Evolutionary conservation across 2,888 invertebrate species (phyloP), one percentile per base, ranked within the genome.

Genomic region (Strigamia transsilvanica): DNA sequence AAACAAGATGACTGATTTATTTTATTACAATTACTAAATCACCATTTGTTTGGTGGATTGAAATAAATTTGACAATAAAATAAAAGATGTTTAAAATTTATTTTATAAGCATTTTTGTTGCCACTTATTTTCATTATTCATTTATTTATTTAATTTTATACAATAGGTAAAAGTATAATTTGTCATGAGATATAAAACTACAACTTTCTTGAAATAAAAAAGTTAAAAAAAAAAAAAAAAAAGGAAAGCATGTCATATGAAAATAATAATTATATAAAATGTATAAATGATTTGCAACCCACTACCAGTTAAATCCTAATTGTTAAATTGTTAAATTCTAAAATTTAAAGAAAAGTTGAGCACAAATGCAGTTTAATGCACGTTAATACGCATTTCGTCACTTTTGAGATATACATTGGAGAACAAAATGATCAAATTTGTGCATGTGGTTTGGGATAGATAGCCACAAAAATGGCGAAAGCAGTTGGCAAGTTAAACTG

Each of bases 261-360:
- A 56, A 56, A 56, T 56, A 51, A 56, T 56, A n/a, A 46, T n/a
- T 46, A 56, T 56, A 56, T 56, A 56, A 18, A 56, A 56, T 56
- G 56, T 56, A 5, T 56, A 56, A 56, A 56, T 56, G 56, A 56
- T 56, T 56, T 18, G 18, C 9, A 56, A 56, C 56, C 56, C 56
- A 56, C 56, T 56, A 56, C 56, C 56, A 56, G 56, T 56, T 56
- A 56, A 56, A 56, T 56, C 56, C 56, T 56, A 56, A 18, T 46
- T 46, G 46, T 46, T n/a, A 38, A 56, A 18, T n/a, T 56, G 18
- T n/a, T n/a, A 51, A 18, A 13, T 15, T 13, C 15, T 46, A 46
- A 46, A n/a, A 46, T 12, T 13, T 1, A 56, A 18, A 18, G 10
- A 56, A 56, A 56, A 56, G 21, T 56, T 56, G n/a, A 56, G 56